A percentile compares a stretch with the other conserved stretches of the same genome.
phyloP scores from a whole-genome alignment of 2,113 vertebrate genomes.

The Ctenodactylus gundi region DNA sequence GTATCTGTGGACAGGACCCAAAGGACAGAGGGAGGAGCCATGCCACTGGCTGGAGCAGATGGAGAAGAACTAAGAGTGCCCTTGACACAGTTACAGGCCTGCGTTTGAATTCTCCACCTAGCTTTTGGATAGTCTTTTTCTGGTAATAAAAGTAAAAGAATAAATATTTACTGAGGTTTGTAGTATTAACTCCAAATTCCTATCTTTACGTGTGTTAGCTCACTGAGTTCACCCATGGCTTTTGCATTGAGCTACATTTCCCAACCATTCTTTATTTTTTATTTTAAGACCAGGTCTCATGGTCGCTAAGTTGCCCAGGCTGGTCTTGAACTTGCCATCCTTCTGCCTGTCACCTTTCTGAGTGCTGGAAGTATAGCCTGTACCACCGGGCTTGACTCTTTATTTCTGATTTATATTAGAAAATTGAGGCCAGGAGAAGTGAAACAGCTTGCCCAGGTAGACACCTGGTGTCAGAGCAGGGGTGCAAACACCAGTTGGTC shows the following conservation, averaged over 20 bases:
- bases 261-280: background rate
- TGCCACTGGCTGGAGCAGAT: slow-evolving; percentile 5
- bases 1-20: background rate
- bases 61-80: background rate
- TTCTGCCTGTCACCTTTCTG: background rate
- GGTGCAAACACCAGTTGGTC: background rate
- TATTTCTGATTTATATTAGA: background rate
- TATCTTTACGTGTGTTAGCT: background rate
- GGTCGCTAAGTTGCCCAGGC: background rate
- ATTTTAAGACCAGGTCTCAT: background rate
- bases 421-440: background rate
- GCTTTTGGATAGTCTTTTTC: background rate
- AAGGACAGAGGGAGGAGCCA: background rate
- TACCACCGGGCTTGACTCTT: too few species aligned
- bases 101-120: background rate
- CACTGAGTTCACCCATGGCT: background rate
- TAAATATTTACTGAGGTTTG: background rate
- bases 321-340: background rate
- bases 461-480: background rate
- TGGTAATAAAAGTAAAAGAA: slow-evolving; percentile 12
- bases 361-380: background rate
- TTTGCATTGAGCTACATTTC: background rate
- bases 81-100: background rate
- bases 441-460: background rate
- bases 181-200: background rate